A percentile compares a stretch with the other conserved stretches of the same genome.
Conservation (phyloP, 2,113 vertebrate species). For the Zootoca vivipara region DNA sequence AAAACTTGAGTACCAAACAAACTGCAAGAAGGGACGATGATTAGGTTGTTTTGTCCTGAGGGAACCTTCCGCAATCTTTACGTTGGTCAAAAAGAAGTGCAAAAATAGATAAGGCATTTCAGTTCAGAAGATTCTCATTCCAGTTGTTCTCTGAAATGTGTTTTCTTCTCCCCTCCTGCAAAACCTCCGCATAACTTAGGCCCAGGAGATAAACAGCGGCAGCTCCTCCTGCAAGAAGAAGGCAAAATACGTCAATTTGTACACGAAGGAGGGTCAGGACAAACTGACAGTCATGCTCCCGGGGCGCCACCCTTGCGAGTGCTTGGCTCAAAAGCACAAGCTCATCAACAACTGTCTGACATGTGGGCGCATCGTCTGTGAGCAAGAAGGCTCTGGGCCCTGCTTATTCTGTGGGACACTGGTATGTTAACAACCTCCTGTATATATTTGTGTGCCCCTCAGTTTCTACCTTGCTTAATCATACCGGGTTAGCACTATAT, state of each 20-base stretch:
- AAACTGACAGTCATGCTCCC: slow-evolving; percentile 87
- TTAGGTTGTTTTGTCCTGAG: not conserved
- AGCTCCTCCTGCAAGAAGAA: slow-evolving; percentile 83
- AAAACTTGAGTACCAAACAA: not conserved
- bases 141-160: too few relatives aligned
- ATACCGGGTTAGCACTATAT: accelerated
- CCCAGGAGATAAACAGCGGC: slow-evolving; percentile 77
- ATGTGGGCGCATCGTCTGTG: slow-evolving; percentile 93
- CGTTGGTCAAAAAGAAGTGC: not conserved
- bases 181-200: slow-evolving; percentile 70
- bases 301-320: slow-evolving; percentile 89
- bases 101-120: not conserved
- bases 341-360: slow-evolving; percentile 95
- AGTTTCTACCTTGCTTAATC: accelerated
- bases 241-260: slow-evolving; percentile 90
- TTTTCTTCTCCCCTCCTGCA: not conserved
- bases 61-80: not conserved
- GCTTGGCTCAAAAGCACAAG: slow-evolving; percentile 94
- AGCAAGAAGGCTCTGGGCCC: slow-evolving; percentile 94
- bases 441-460: too few relatives aligned
- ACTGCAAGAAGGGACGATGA: not conserved
- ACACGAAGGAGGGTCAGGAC: slow-evolving; percentile 92
- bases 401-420: slow-evolving; percentile 92
- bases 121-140: not conserved
- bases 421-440: slow-evolving; percentile 68